Evolutionary conservation across 2,888 invertebrate genomes (phyloP).

Genomic region (Dryocosmus kuriphilus): DNA sequence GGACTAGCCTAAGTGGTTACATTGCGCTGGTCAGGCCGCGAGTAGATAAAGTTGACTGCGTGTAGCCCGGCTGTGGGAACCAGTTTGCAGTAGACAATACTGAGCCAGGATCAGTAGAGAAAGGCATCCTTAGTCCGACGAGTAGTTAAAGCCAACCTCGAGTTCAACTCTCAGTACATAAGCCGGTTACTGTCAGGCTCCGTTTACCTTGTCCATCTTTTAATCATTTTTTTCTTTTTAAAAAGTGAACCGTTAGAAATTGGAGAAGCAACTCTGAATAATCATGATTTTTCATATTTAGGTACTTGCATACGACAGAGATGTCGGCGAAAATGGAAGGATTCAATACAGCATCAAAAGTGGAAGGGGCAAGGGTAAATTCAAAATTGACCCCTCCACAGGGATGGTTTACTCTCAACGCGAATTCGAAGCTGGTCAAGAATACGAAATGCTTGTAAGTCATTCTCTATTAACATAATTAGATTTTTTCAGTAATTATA

Average conservation of each 20-base stretch:
- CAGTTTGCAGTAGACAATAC: constrained; percentile 12
- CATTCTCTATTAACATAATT: not conserved
- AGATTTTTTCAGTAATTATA: not conserved
- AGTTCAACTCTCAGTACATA: not conserved
- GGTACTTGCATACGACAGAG: constrained; percentile 91
- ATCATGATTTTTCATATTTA: constrained; percentile 68
- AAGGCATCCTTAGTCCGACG: not conserved
- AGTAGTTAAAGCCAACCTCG: constrained; percentile 20
- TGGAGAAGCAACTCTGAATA: not conserved
- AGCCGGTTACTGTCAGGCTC: not conserved
- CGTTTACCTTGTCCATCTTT: not conserved
- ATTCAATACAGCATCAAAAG: constrained; percentile 90
- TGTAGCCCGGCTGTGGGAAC: not conserved
- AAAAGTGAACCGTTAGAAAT: not conserved
- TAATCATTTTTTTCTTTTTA: not conserved
- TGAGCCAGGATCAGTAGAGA: constrained; percentile 21
- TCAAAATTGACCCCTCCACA: constrained; percentile 89
- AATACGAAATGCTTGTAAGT: constrained; percentile 84
- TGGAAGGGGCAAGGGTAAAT: constrained; percentile 87
- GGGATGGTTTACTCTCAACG: constrained; percentile 90
- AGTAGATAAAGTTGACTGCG: constrained; percentile 12
- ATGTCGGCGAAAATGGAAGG: constrained; percentile 89
- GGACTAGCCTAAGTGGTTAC: too few relatives aligned
- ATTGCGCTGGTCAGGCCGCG: not conserved
- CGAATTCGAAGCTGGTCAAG: constrained; percentile 84